Evolutionary conservation across 1,140 invertebrate genomes (phyloP).

Genomic region (Onthophagus taurus): DNA sequence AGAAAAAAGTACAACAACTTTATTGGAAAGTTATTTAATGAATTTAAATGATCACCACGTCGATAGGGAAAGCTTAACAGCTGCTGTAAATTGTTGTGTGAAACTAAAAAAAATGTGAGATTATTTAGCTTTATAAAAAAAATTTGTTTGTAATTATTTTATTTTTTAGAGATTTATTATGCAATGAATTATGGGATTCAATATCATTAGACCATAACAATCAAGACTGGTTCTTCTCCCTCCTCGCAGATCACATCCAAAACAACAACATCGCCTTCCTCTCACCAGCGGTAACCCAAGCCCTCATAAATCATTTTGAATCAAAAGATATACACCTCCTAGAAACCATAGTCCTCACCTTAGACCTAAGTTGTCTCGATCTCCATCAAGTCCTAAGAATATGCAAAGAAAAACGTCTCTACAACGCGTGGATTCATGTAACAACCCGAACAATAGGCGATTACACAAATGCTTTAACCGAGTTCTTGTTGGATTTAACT

Average conservation of each 20-base stretch:
- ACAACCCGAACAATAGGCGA: slow-evolving; percentile 79
- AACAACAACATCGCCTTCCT: slow-evolving; percentile 38
- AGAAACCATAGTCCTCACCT: slow-evolving; percentile 70
- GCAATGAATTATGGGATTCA: slow-evolving; percentile 43
- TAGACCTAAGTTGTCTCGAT: slow-evolving; percentile 78
- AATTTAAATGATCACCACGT: slow-evolving; percentile 29
- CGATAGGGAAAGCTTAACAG: slow-evolving; percentile 34
- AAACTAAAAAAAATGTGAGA: slow-evolving; percentile 40
- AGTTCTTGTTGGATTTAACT: slow-evolving; percentile 51
- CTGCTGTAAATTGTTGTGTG: slow-evolving; percentile 35
- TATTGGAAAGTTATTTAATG: slow-evolving; percentile 31
- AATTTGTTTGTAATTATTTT: slow-evolving; percentile 7
- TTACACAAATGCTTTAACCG: slow-evolving; percentile 74
- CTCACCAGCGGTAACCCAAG: slow-evolving; percentile 58
- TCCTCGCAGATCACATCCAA: slow-evolving; percentile 42
- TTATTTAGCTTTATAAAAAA: slow-evolving; percentile 6
- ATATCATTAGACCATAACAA: slow-evolving; percentile 30
- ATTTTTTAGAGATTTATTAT: slow-evolving; percentile 35
- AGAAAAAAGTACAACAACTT: slow-evolving; percentile 28
- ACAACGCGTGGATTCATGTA: slow-evolving; percentile 82
- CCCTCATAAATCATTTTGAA: slow-evolving; percentile 52
- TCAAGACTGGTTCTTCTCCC: slow-evolving; percentile 37
- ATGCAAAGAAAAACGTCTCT: slow-evolving; percentile 69
- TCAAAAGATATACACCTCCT: slow-evolving; percentile 50
- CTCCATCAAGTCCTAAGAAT: slow-evolving; percentile 77